phyloP scores from a whole-genome alignment of 1,140 invertebrate species.

The Atopsyche davidsoni region DNA sequence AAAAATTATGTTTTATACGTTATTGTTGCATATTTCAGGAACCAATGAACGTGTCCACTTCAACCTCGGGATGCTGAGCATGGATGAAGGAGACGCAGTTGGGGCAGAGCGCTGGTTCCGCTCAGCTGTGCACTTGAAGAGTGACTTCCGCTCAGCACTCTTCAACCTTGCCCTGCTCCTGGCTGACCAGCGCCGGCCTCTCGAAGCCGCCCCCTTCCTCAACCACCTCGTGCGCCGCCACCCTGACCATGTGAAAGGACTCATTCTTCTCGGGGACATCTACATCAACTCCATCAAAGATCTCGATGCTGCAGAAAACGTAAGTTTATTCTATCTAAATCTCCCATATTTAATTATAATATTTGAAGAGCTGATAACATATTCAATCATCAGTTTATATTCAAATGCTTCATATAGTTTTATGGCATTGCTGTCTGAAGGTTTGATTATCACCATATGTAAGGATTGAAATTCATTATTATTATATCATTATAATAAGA shows the following conservation, averaged over 20 bases:
- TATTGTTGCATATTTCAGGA: slow-evolving; percentile 40
- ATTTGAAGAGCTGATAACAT: too few relatives aligned
- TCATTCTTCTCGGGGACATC: slow-evolving; percentile 92
- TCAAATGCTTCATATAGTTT: too few relatives aligned
- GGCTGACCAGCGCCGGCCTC: slow-evolving; percentile 77
- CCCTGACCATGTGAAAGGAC: slow-evolving; percentile 90
- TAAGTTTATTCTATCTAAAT: slow-evolving; percentile 43
- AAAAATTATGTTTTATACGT: background rate
- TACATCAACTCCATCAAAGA: slow-evolving; percentile 96
- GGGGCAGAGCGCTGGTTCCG: slow-evolving; percentile 86
- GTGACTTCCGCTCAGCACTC: slow-evolving; percentile 84
- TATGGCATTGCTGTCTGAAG: too few relatives aligned
- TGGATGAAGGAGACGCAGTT: slow-evolving; percentile 86
- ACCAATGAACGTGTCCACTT: slow-evolving; percentile 88
- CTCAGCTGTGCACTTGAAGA: slow-evolving; percentile 75
- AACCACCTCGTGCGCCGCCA: slow-evolving; percentile 87
- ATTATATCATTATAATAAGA: too few relatives aligned
- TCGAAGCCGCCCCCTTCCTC: slow-evolving; percentile 89
- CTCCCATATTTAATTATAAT: too few relatives aligned
- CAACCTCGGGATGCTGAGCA: slow-evolving; percentile 92
- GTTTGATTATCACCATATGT: too few relatives aligned
- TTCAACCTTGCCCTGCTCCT: slow-evolving; percentile 91
- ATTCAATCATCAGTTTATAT: too few relatives aligned
- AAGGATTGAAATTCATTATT: too few relatives aligned
- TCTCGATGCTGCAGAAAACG: slow-evolving; percentile 83